Conservation (phyloP, 30 jellyfish, hydroid and myxozoan genomes). For the Sanderia malayensis region DNA sequence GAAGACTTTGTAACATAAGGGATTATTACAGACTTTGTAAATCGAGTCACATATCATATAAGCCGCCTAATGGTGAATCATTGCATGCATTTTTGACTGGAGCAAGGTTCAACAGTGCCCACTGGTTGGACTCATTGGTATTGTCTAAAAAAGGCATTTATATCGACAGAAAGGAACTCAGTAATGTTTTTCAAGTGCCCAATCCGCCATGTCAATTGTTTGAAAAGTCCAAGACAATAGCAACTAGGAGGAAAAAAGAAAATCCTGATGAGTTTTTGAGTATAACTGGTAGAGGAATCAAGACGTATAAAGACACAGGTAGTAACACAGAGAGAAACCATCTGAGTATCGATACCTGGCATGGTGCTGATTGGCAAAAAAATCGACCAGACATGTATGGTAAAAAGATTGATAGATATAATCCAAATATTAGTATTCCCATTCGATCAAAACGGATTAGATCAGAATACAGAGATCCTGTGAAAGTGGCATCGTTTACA, state of each 20-base stretch:
- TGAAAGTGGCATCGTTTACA: slow-evolving; percentile 8
- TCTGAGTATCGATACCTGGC: slow-evolving; percentile 49
- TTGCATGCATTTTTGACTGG: slow-evolving; percentile 47
- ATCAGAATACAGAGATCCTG: slow-evolving; percentile 62
- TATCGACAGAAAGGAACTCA: slow-evolving; percentile 35
- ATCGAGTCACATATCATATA: not conserved
- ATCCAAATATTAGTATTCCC: slow-evolving; percentile 37
- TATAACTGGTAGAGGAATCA: slow-evolving; percentile 23
- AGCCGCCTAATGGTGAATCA: slow-evolving; percentile 37
- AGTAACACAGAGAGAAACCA: slow-evolving; percentile 40
- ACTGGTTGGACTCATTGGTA: slow-evolving; percentile 45
- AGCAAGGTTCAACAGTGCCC: slow-evolving; percentile 57
- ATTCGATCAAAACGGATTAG: slow-evolving; percentile 40
- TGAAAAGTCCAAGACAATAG: not conserved
- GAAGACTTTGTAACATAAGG: slow-evolving; percentile 49
- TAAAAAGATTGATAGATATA: slow-evolving; percentile 30
- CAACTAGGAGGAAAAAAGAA: not conserved
- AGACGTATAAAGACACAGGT: slow-evolving; percentile 18
- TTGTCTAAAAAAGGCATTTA: slow-evolving; percentile 25
- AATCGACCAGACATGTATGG: slow-evolving; percentile 35
- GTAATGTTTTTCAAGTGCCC: slow-evolving; percentile 37
- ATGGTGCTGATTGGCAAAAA: slow-evolving; percentile 69
- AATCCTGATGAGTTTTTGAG: not conserved
- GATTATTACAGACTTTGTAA: slow-evolving; percentile 49
- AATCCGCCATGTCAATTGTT: slow-evolving; percentile 7